These are phyloP conservation scores for Latrodectus hesperus DNA, from an alignment of 2,888 invertebrate genomes.

Conservation along the genomic window DNA sequence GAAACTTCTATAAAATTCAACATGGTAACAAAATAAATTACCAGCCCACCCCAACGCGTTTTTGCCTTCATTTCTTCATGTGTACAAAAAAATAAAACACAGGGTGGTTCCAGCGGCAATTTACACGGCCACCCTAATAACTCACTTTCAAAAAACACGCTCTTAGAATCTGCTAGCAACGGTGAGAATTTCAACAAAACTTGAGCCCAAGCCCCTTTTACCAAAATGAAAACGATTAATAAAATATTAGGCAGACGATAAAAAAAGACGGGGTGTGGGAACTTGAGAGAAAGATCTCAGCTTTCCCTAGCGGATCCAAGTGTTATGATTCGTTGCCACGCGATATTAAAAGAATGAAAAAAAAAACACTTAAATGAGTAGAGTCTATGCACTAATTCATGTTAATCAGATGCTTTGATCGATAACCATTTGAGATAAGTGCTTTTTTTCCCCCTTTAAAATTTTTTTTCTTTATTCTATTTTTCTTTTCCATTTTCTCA, in stretches of 20 bases:
- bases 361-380: slow-evolving; percentile 30
- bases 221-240: slow-evolving; percentile 52
- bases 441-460: slow-evolving; percentile 18
- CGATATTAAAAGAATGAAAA: slow-evolving; percentile 11
- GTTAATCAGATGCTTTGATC: slow-evolving; percentile 52
- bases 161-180: too few species aligned
- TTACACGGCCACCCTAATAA: too few species aligned
- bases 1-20: too few species aligned
- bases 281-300: slow-evolving; percentile 9
- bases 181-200: too few species aligned
- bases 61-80: background rate
- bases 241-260: slow-evolving; percentile 12
- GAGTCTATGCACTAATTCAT: slow-evolving; percentile 40
- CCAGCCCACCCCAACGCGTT: background rate
- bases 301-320: slow-evolving; percentile 19
- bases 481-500: too few species aligned
- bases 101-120: too few species aligned
- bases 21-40: background rate
- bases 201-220: slow-evolving; percentile 21
- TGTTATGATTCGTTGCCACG: slow-evolving; percentile 30
- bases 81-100: too few species aligned
- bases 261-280: background rate
- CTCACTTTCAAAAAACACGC: too few species aligned
- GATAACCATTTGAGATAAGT: slow-evolving; percentile 49
- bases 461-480: background rate